These are phyloP conservation scores for Theocolax elegans DNA, from an alignment of 1,140 invertebrate species.

Conservation along the genomic window DNA sequence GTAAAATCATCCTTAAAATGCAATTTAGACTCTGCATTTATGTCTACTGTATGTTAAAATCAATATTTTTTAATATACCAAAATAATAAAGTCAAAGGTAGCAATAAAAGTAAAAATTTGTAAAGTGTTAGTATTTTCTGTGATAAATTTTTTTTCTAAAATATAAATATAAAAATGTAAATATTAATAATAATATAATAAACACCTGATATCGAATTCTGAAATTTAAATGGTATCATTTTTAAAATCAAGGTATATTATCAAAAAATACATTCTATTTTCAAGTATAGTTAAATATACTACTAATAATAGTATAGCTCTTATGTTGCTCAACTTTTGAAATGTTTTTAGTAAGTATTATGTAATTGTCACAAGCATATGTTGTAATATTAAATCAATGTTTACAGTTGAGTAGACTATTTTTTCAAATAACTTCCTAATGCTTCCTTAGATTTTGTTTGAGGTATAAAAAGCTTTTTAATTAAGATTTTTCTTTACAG, in stretches of 20 bases:
- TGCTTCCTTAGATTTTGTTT: slow-evolving; percentile 3
- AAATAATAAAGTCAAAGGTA: slow-evolving; percentile 9
- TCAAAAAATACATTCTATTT: slow-evolving; percentile 20
- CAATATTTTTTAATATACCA: not conserved
- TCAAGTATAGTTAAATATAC: slow-evolving; percentile 9
- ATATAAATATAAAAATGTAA: no score
- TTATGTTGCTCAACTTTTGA: slow-evolving; percentile 31
- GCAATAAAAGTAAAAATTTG: not conserved
- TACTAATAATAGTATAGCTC: slow-evolving; percentile 13
- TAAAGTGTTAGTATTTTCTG: not conserved
- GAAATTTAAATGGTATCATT: not conserved
- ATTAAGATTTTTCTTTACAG: slow-evolving; percentile 36
- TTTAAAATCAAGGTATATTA: slow-evolving; percentile 19
- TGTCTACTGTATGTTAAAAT: not conserved
- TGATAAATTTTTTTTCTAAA: not conserved
- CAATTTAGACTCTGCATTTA: slow-evolving; percentile 4
- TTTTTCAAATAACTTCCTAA: not conserved
- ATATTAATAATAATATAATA: no score
- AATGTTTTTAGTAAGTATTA: slow-evolving; percentile 16
- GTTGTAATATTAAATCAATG: not conserved
- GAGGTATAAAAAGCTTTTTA: slow-evolving; percentile 5
- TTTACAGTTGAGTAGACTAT: not conserved
- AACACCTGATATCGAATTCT: no score
- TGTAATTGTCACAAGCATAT: slow-evolving; percentile 15
- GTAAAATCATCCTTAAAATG: not conserved